Evolutionary conservation across 2,113 vertebrate species (phyloP).

Genomic region (Heterotilapia buettikoferi): DNA sequence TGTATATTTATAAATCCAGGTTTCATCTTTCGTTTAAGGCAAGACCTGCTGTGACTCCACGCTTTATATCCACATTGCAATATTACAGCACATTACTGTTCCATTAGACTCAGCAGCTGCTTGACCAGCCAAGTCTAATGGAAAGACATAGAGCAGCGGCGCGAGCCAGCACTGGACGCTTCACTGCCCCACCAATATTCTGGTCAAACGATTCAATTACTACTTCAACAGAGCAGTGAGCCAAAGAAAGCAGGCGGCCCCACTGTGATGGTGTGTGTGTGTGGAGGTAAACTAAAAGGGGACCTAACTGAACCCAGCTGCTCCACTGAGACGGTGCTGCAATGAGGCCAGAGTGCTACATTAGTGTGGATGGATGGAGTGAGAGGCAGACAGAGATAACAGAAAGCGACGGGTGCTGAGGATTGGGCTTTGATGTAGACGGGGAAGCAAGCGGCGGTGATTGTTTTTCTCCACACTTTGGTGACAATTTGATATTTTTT

Average conservation of each 20-base stretch:
- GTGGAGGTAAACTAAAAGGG: constrained; percentile 18
- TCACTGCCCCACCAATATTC: constrained; percentile 36
- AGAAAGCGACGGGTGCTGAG: background rate
- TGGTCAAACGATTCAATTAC: constrained; percentile 54
- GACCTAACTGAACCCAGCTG: constrained; percentile 63
- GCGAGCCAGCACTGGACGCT: constrained; percentile 7
- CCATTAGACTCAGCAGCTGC: constrained; percentile 13
- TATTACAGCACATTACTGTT: constrained; percentile 5
- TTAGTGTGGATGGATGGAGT: constrained; percentile 32
- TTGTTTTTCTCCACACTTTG: constrained; percentile 6
- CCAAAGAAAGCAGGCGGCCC: constrained; percentile 32
- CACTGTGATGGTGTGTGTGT: background rate
- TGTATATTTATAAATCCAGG: background rate
- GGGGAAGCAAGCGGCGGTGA: background rate
- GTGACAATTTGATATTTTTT: constrained; percentile 32
- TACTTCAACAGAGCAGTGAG: constrained; percentile 10
- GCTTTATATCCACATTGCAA: background rate
- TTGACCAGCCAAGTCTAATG: constrained; percentile 31
- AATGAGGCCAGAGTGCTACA: constrained; percentile 36
- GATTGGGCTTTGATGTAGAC: background rate
- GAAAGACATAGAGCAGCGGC: constrained; percentile 8
- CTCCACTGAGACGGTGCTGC: constrained; percentile 38
- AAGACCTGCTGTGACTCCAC: background rate
- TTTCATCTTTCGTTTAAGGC: background rate
- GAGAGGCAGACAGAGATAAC: background rate